Conservation (phyloP, 1,140 invertebrate genomes). For the Oncopodura yosiiana region DNA sequence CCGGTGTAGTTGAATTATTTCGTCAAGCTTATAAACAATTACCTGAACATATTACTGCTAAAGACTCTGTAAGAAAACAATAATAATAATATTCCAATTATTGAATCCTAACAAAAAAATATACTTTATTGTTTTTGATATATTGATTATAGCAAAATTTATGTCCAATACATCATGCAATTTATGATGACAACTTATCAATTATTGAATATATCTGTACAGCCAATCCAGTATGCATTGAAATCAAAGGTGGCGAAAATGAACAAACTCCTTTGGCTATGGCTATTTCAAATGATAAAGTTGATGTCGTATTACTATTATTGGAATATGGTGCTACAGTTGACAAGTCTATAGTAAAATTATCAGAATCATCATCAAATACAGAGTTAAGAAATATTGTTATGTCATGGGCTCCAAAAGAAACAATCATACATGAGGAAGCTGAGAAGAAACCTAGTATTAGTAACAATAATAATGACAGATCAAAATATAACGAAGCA, state of each 20-base stretch:
- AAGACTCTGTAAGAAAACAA: too few species aligned
- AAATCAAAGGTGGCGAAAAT: neutral
- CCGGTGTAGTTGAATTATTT: too few species aligned
- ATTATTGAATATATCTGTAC: slow-evolving; percentile 1
- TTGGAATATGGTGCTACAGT: neutral
- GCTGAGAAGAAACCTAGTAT: slow-evolving; percentile 2
- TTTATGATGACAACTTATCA: neutral
- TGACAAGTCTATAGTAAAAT: neutral
- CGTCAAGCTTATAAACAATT: too few species aligned
- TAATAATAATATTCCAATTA: too few species aligned
- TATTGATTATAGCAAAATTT: too few species aligned
- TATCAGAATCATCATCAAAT: neutral
- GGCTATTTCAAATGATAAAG: neutral
- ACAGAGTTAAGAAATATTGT: neutral
- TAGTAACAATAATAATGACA: neutral
- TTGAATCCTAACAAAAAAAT: too few species aligned
- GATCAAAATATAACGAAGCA: neutral
- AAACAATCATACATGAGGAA: neutral
- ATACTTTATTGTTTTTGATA: too few species aligned
- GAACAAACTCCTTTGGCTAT: slow-evolving; percentile 1
- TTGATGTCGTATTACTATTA: neutral
- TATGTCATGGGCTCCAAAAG: neutral
- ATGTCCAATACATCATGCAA: neutral
- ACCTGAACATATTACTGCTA: too few species aligned
- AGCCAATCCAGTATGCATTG: neutral